Conservation (phyloP, 2,797 vertebrate genomes). For the Xerus rutilus region DNA sequence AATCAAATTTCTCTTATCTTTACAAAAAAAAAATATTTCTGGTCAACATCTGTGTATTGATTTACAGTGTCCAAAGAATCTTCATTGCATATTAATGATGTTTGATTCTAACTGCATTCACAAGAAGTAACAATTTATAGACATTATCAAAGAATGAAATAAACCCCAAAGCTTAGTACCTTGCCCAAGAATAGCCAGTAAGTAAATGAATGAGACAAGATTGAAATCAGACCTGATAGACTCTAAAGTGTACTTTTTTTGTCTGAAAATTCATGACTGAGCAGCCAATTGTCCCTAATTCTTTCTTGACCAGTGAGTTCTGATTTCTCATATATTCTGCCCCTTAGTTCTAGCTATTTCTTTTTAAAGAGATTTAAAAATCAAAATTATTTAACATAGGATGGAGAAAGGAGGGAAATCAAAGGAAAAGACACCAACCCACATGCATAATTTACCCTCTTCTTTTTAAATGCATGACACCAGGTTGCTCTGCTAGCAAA, state of each 20-base stretch:
- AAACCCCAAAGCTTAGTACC: background rate
- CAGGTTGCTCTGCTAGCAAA: background rate
- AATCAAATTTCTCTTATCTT: background rate
- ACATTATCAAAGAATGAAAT: background rate
- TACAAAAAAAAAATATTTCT: background rate
- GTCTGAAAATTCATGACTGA: conserved; percentile 22
- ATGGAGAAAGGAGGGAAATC: background rate
- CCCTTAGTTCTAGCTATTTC: background rate
- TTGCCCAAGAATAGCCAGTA: background rate
- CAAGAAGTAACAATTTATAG: background rate
- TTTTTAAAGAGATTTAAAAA: conserved; percentile 17
- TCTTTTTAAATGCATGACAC: background rate
- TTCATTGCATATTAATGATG: background rate
- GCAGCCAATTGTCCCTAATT: background rate
- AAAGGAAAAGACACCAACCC: background rate
- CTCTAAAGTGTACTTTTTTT: background rate
- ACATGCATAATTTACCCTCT: background rate
- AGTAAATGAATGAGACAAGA: background rate
- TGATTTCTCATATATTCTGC: background rate
- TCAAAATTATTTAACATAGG: background rate
- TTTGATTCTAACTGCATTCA: background rate
- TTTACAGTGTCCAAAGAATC: background rate
- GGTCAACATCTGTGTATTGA: background rate
- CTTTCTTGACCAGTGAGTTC: conserved; percentile 42
- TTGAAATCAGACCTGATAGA: conserved; percentile 10